Evolutionary conservation across 2,113 vertebrate genomes (phyloP), one percentile per base, ranked within the genome.

Genomic region (Mus pahari): DNA sequence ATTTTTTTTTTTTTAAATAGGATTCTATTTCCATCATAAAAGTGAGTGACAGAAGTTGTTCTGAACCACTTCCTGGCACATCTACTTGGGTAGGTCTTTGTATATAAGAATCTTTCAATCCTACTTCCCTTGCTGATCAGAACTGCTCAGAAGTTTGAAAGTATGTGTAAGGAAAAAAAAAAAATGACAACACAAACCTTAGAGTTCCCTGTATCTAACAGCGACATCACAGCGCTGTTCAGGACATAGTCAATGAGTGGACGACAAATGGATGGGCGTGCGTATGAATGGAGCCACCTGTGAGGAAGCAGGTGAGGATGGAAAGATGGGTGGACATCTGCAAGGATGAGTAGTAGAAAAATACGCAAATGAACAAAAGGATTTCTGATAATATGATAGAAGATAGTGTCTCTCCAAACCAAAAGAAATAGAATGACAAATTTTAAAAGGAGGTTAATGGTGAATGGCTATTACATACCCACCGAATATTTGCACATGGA

Each of bases 71-170:
- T 92, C 62, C 88, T 79, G 39, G 83, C 89, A 42, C 64, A 5
- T 48, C 91, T 62, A 24, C 42, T 95, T 20, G 55, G 42, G 17
- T 81, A 74, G 58, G 28, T 71, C 77, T 94, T 89, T 87, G 31
- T 22, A 48, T 68, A 39, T 16, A 62, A 92, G 55, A 12, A 36
- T 83, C 86, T 88, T 83, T 78, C 84, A 79, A 74, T 26, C n/a
- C 39, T 20, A 77, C 55, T 42, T 92, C 55, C 71, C 36, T 24
- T 78, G 60, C n/a, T 58, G 31, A 45, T 60, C 53, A 92, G 55
- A 95, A 95, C 19, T 68, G 55, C 93, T 58, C n/a, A 64, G 60
- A 87, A 84, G 92, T 19, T 84, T 62, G 89, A 22, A 89, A 60
- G 7, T 88, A 68, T 26, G 4, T 36, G 8, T 64, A 1, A 50